Evolutionary conservation across 2,113 vertebrate genomes (phyloP).

Genomic region (Oxygymnocypris stewartii): DNA sequence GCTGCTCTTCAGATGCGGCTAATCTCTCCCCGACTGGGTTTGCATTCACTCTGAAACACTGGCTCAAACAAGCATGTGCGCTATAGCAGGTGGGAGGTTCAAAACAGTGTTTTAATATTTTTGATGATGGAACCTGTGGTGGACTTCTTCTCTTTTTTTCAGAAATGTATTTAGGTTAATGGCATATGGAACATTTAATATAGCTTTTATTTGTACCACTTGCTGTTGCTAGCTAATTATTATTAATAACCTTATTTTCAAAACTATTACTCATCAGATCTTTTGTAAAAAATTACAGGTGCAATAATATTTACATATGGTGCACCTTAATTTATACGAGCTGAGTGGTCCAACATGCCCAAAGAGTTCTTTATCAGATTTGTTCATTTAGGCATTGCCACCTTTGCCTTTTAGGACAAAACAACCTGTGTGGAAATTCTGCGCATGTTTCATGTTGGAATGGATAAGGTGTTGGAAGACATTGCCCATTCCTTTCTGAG

Average conservation of each 20-base stretch:
- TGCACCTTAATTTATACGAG: not conserved
- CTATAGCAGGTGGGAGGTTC: slow-evolving; percentile 48
- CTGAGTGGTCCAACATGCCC: not conserved
- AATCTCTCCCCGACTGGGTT: slow-evolving; percentile 51
- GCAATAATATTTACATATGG: too few species aligned
- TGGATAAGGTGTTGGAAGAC: not conserved
- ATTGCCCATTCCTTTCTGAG: not conserved
- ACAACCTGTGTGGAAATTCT: not conserved
- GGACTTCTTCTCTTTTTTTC: not conserved
- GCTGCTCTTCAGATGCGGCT: slow-evolving; percentile 62
- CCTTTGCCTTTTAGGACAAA: not conserved
- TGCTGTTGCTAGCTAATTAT: not conserved
- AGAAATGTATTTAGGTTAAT: not conserved
- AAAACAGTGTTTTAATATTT: slow-evolving; percentile 6
- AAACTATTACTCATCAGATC: not conserved
- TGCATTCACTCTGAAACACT: slow-evolving; percentile 47
- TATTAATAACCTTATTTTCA: not conserved
- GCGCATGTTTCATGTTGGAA: not conserved
- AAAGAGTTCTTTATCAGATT: not conserved
- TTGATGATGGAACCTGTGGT: slow-evolving; percentile 1
- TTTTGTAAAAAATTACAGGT: not conserved
- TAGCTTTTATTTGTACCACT: not conserved
- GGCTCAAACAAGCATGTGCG: slow-evolving; percentile 59
- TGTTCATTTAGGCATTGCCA: not conserved
- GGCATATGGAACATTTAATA: not conserved